Evolutionary conservation across 2,797 vertebrate genomes (phyloP), one percentile per base, ranked within the genome.

Genomic region (Pantherophis alleghaniensis): DNA sequence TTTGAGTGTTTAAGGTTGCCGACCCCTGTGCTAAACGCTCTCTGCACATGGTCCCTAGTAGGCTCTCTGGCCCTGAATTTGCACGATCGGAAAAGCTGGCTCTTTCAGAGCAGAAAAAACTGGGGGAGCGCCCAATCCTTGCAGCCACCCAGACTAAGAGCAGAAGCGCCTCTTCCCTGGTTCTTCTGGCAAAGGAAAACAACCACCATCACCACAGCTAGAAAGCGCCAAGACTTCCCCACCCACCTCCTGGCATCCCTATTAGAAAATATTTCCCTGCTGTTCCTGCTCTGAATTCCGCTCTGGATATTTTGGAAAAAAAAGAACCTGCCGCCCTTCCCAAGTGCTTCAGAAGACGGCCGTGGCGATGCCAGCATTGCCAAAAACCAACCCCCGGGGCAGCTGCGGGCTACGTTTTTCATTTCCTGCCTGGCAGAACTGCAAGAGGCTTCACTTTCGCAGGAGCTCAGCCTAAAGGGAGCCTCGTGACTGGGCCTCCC

Each of bases 201-300:
- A 26, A 55, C 89, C 86, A 14, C 20, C 61, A 10, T 66, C 87
- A 7, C 22, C 51, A 74, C 16, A 1, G 6, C 66, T 88, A 89
- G 87, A 0, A 18, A 95, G 92, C 87, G 63, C 83, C 69, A 87
- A 93, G 95, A 91, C 91, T 91, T 61, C 90, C 90, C 88, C 91
- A 95, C 92, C 87, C 93, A 14, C 93, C 92, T 37, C 88, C 1
- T 95, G 96, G 95, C 95, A 95, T 86, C n/a, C 10, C 24, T 24
- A 2, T 14, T 86, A 92, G 94, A 96, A 95, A 60, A 96, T 0
- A 26, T 90, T 87, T 91, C 88, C 90, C 93, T 91, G 93, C 60
- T 61, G 92, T 94, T 95, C 92, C 95, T 94, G 90, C 86, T 88
- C 88, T 37, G 32, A 24, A 0, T 7, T 89, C 94, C 37, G 9